Evolutionary conservation across 1,140 invertebrate species (phyloP).

Genomic region (Steinernema feltiae): DNA sequence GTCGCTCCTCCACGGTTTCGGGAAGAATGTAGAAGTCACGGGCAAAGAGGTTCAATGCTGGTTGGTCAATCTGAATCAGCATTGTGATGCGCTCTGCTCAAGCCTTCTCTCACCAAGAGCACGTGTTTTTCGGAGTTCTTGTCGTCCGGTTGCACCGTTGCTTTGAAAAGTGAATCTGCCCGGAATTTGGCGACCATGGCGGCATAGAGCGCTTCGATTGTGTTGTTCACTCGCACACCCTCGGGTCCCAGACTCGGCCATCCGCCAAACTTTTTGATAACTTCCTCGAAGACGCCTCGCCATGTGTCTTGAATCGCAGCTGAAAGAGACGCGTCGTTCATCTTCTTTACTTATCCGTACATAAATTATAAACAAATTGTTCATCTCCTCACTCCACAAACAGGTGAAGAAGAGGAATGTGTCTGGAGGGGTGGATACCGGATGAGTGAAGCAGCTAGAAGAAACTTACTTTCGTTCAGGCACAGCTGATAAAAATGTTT

Average conservation of each 20-base stretch:
- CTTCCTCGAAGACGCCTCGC: slow-evolving; percentile 51
- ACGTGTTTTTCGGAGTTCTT: slow-evolving; percentile 57
- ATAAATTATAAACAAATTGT: slow-evolving; percentile 18
- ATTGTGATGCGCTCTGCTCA: not conserved
- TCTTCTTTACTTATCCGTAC: not conserved
- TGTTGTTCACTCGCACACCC: not conserved
- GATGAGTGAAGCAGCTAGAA: no score
- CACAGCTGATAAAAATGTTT: slow-evolving; percentile 58
- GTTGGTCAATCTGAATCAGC: slow-evolving; percentile 51
- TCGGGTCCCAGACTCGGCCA: slow-evolving; percentile 49
- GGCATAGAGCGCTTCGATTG: slow-evolving; percentile 5
- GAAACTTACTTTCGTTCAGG: slow-evolving; percentile 56
- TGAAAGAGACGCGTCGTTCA: slow-evolving; percentile 19
- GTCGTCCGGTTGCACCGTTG: slow-evolving; percentile 56
- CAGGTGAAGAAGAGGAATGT: slow-evolving; percentile 13
- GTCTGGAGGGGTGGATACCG: not conserved
- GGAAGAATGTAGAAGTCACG: slow-evolving; percentile 55
- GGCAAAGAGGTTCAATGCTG: slow-evolving; percentile 52
- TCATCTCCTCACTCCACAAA: not conserved
- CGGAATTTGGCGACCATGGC: slow-evolving; percentile 53
- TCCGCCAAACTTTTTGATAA: slow-evolving; percentile 47
- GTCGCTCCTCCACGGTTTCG: slow-evolving; percentile 53
- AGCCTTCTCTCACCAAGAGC: slow-evolving; percentile 35
- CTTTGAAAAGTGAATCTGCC: slow-evolving; percentile 54
- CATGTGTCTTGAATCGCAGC: slow-evolving; percentile 50